Evolutionary conservation across 1,140 invertebrate genomes (phyloP), one percentile per base, ranked within the genome.

Genomic region (Branchinecta lynchi): DNA sequence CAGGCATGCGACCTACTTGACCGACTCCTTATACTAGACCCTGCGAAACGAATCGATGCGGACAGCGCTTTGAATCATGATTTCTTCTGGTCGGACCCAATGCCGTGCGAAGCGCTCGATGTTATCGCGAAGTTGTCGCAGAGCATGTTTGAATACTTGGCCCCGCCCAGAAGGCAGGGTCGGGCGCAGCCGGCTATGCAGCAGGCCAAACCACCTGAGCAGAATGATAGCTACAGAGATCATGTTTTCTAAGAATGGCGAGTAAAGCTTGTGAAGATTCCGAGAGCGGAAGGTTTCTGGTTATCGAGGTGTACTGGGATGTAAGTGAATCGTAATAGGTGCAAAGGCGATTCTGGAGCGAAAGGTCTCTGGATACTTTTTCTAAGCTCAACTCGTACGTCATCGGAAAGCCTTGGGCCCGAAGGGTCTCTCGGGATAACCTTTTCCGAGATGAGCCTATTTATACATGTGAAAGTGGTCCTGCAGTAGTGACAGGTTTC

Each of bases 21-120:
- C 76, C 94, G 92, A 78, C 79, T 99, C 7, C 77, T 99, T 8
- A 88, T 89, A 20, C 79, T 99, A 20, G 93, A 98, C 81, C 96
- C 96, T 0, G 84, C 85, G 0, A 94, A 95, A 78, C 81, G 97
- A 73, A 87, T 87, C 44, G 91, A 97, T 78, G 87, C 93, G 0
- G 94, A 98, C 76, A 87, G 87, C 1, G 95, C 95, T 0, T 77
- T 99, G 1, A 96, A 97, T 81, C 94, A 98, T 75, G 93, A 97
- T 76, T 98, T 98, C 78, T 99, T 98, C 78, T 98, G 93, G 92
- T 92, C 87, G 2, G 93, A 96, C 77, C 96, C 96, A 44, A 90
- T 95, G 87, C 93, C 94, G 0, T 87, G 86, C 76, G 92, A 96
- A 76, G 80, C 97, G 2, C 89, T 85, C 43, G 91, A 90, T 80